Base-by-base conservation (phyloP, 1,140 invertebrate genomes). In the Monomorium pharaonis region DNA sequence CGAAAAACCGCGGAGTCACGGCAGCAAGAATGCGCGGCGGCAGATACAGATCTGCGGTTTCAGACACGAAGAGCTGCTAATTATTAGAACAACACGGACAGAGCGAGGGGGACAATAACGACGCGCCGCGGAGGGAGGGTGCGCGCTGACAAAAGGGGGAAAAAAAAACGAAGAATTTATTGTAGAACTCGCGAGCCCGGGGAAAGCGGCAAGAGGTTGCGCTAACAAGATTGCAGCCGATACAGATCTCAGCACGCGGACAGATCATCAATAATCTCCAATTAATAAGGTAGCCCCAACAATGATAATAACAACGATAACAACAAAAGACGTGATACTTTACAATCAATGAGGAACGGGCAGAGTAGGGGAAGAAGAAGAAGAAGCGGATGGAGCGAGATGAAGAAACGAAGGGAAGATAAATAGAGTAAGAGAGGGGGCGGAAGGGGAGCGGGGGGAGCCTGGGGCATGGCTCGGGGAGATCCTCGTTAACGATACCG, bases 401-500 rank as follows among this genome's bases (percentile, higher is more conserved):
- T 51, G 54, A 67, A 72, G 69, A 88, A 47, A 58, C 30, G 74
- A 49, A 42, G 49, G n/a, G 60, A 42, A 89, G 78, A 85, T 56
- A 74, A 74, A 70, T 24, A 72, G 24, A 30, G 42, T 27, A 37
- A 63, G 54, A 49, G 30, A 58, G 0, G 44, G 18, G 44, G 62
- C 44, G 5, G 12, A 33, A 49, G 14, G n/a, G 51, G n/a, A 18
- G 5, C 4, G 18, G 16, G 27, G 14, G 24, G 37, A 44, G 7
- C n/a, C 9, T 16, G 21, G 42, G 65, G n/a, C 67, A 24, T 37
- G 18, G 49, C 70, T 83, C 54, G 30, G 87, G 51, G 70, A 88
- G 87, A 88, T 88, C 80, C 86, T 89, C 87, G 88, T 89, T 89
- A 89, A 89, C 88, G 88, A 89, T 86, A 89, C 10, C 27, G 37